Evolutionary conservation across 2,797 vertebrate species (phyloP), one percentile per base, ranked within the genome.

Genomic region (Garrulus glandarius): DNA sequence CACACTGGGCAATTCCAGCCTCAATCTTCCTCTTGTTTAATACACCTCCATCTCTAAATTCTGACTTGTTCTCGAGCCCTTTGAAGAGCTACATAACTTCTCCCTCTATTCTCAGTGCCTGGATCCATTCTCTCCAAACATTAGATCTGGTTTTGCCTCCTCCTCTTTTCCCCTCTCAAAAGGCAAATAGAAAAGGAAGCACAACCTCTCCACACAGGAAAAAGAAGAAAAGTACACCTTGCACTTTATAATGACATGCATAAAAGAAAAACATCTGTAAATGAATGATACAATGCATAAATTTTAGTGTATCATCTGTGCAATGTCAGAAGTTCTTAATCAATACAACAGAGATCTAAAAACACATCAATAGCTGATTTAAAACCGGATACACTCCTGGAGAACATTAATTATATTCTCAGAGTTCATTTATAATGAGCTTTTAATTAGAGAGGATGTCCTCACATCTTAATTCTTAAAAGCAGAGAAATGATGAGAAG

Each of bases 371-470:
- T 5, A 81, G 92, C 61, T 84, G 36, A 52, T 61, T 87, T 77
- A 52, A 85, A 92, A 70, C 36, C 15, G 15, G 50, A 70, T 49
- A 52, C 39, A 22, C 27, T 87, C 50, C 41, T 70, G 36, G 30
- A 91, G 76, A 92, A 61, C 69, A 19, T 55, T 87, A 94, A 94
- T 94, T 92, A 93, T 55, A 81, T 37, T 85, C 81, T 81, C 69
- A 68, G 79, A 78, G 57, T 53, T 71, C 79, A 77, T 78, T 85
- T 80, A 78, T 57, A 93, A 83, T 49, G 69, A 92, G 84, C 15
- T 92, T 84, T 88, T 94, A 95, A 94, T 96, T 94, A 91, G 61
- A 78, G 87, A 92, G 87, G 63, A 69, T 81, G 89, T 80, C 87
- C 87, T 92, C 84, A 11, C 60, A 89, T 69, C 61, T 61, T 77